Conservation (phyloP, 2,797 vertebrate species). For the Poecilia velifera region DNA sequence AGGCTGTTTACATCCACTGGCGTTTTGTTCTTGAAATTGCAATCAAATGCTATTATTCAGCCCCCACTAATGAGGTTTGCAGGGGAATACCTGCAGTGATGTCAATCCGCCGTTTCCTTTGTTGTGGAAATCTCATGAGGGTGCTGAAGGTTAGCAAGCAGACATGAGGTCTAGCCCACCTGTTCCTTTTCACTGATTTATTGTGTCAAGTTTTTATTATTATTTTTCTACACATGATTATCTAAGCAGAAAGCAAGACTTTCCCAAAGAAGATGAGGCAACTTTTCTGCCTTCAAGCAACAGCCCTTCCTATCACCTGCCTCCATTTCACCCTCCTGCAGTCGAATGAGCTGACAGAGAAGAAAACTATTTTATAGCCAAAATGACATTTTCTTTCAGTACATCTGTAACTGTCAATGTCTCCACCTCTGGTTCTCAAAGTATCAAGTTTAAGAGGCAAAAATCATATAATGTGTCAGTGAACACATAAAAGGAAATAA, state of each 20-base stretch:
- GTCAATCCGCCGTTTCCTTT: neutral
- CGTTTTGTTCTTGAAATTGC: neutral
- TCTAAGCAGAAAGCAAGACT: neutral
- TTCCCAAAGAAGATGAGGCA: neutral
- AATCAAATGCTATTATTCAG: conserved; percentile 1
- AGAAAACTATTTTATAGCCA: conserved; percentile 33
- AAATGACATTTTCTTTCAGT: conserved; percentile 35
- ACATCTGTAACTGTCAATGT: conserved; percentile 22
- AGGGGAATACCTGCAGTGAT: neutral
- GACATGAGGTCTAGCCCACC: neutral
- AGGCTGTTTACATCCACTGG: neutral
- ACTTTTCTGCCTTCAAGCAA: conserved; percentile 30
- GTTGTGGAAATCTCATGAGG: neutral
- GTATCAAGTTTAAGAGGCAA: conserved; percentile 14
- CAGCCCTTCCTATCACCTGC: conserved; percentile 22
- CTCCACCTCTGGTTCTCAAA: neutral
- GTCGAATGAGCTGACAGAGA: conserved; percentile 33
- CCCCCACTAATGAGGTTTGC: neutral
- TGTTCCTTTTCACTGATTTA: neutral
- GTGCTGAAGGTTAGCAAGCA: neutral
- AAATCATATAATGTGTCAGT: neutral
- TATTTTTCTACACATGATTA: neutral
- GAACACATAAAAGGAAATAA: neutral
- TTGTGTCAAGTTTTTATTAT: neutral
- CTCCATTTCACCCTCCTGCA: neutral